These are phyloP conservation scores for Craseonycteris thonglongyai DNA, from an alignment of 2,113 vertebrate species.

Conservation along the genomic window DNA sequence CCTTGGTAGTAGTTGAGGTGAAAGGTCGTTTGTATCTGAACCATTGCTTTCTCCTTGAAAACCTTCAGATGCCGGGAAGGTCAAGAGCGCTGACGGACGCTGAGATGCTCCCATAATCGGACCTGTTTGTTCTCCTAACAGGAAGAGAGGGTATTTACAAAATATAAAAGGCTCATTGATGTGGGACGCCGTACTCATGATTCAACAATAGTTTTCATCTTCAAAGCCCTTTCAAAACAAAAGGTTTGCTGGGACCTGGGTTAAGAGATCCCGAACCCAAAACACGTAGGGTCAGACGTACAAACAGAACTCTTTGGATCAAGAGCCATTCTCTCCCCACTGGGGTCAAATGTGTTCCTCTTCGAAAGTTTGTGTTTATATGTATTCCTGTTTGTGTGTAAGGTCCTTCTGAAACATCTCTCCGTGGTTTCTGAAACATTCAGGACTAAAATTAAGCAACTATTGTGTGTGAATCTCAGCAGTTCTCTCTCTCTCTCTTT, in stretches of 20 bases:
- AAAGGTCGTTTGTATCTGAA: background rate
- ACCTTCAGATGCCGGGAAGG: background rate
- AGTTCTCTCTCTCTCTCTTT: no score
- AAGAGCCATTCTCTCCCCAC: background rate
- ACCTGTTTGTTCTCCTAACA: background rate
- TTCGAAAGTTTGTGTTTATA: background rate
- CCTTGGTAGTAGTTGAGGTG: background rate
- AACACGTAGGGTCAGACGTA: background rate
- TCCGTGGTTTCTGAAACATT: background rate
- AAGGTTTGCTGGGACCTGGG: background rate
- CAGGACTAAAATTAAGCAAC: background rate
- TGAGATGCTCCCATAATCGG: background rate
- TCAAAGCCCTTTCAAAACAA: slow-evolving; percentile 33
- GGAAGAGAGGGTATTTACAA: background rate
- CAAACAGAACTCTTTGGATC: background rate
- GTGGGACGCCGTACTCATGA: background rate
- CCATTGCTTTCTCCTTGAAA: background rate
- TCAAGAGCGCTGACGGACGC: background rate
- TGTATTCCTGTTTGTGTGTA: background rate
- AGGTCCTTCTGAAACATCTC: background rate
- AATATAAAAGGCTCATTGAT: slow-evolving; percentile 31
- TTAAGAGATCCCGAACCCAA: background rate
- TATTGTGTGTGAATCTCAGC: background rate
- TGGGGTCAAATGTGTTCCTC: background rate
- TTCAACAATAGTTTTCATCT: background rate